Percentiles rank a stretch among this genome's conserved stretches.
Conservation (phyloP, 2,888 invertebrate species). For the Scaptomyza cyrtandrae region DNA sequence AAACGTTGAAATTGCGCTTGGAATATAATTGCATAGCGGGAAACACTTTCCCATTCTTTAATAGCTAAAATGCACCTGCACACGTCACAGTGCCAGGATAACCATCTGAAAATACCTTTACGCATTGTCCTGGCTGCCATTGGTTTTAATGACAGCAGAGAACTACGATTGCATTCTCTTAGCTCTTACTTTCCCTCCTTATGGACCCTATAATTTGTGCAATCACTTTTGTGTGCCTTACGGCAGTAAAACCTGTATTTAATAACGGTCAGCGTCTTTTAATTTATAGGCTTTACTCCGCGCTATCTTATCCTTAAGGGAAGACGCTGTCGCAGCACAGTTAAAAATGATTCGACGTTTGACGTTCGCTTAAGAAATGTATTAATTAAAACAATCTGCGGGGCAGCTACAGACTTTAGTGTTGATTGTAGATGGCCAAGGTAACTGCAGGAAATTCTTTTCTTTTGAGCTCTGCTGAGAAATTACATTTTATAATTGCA, state of each 20-base stretch:
- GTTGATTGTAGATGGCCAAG: conserved; percentile 13
- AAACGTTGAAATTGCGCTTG: conserved; percentile 33
- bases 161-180: conserved; percentile 16
- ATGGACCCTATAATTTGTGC: conserved; percentile 61
- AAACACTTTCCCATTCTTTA: conserved; percentile 67
- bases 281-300: conserved; percentile 65
- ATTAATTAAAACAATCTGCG: conserved; percentile 68
- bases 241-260: conserved; percentile 58
- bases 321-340: conserved; percentile 42
- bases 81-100: conserved; percentile 50
- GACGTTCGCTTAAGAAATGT: conserved; percentile 55
- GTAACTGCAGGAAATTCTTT: conserved; percentile 44
- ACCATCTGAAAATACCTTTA: conserved; percentile 63
- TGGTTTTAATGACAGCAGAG: conserved; percentile 26
- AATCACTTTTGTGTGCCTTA: conserved; percentile 40
- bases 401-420: conserved; percentile 22
- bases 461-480: conserved; percentile 26
- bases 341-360: conserved; percentile 54
- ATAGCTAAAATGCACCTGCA: conserved; percentile 66
- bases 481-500: conserved; percentile 72
- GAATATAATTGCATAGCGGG: conserved; percentile 52
- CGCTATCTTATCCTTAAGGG: conserved; percentile 62
- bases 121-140: conserved; percentile 58
- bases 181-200: background rate
- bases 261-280: conserved; percentile 68